A percentile compares a stretch with the other conserved stretches of the same genome.
phyloP scores from a whole-genome alignment of 2,888 invertebrate species.

The Lepas anatifera region DNA sequence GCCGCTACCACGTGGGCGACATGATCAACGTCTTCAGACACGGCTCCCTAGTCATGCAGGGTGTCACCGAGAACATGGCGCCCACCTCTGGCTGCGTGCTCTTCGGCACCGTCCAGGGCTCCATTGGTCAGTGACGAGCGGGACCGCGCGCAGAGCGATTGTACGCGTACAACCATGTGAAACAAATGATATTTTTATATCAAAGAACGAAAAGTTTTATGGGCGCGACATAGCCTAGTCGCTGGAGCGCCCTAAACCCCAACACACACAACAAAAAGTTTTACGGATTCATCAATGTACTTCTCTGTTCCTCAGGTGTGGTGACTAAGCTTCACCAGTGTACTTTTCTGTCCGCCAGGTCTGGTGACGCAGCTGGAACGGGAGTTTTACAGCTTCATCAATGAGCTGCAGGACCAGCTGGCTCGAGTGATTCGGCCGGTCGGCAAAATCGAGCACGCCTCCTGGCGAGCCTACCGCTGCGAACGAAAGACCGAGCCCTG shows the following conservation, averaged over 20 bases:
- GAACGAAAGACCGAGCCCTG: conserved; percentile 80
- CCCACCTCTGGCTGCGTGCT: conserved; percentile 75
- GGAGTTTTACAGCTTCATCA: conserved; percentile 75
- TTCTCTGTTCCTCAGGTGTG: too few relatives aligned
- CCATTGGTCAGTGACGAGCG: too few relatives aligned
- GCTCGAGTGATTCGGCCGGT: conserved; percentile 86
- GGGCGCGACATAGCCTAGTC: too few relatives aligned
- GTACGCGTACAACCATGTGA: too few relatives aligned
- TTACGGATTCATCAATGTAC: too few relatives aligned
- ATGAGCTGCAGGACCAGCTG: conserved; percentile 69
- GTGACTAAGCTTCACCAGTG: neutral
- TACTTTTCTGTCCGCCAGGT: conserved; percentile 44
- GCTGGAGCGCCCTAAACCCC: too few relatives aligned
- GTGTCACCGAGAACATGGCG: conserved; percentile 68
- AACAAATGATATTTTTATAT: too few relatives aligned
- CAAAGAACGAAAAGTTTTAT: too few relatives aligned
- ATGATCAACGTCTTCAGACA: conserved; percentile 93
- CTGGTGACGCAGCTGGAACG: conserved; percentile 83
- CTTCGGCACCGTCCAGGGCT: conserved; percentile 62
- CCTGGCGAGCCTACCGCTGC: conserved; percentile 80
- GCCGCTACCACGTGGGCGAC: conserved; percentile 91
- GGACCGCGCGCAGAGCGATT: too few relatives aligned
- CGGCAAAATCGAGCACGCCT: conserved; percentile 84
- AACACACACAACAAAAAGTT: too few relatives aligned
- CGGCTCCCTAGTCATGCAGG: conserved; percentile 87